Evolutionary conservation across 1,140 invertebrate species (phyloP).

Genomic region (Drosophila yakuba): DNA sequence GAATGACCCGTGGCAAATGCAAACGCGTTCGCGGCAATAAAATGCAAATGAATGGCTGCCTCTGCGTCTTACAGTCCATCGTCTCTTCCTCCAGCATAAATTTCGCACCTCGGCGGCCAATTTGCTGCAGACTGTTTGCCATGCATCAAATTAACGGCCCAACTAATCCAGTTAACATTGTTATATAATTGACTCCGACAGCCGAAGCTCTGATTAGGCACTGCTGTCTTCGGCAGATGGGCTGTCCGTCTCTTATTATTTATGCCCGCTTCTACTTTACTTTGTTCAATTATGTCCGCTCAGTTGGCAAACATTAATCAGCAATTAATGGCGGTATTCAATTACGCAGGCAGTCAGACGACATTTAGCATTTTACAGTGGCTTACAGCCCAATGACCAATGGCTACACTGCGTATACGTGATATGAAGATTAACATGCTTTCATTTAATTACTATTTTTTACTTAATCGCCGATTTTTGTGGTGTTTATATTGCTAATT

Average conservation of each 20-base stretch:
- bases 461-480: too few relatives aligned
- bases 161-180: constrained; percentile 76
- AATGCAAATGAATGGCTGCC: constrained; percentile 77
- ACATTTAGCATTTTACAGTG: constrained; percentile 69
- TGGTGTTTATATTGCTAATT: too few relatives aligned
- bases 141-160: constrained; percentile 72
- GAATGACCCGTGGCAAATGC: constrained; percentile 82
- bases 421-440: neutral
- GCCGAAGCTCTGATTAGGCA: constrained; percentile 30
- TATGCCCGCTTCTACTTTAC: constrained; percentile 50
- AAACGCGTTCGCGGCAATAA: constrained; percentile 59
- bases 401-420: neutral
- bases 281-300: constrained; percentile 55
- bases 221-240: constrained; percentile 20
- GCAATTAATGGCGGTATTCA: constrained; percentile 75
- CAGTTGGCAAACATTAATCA: constrained; percentile 54
- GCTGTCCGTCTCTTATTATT: constrained; percentile 32
- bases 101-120: constrained; percentile 71
- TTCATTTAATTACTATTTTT: neutral
- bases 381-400: neutral
- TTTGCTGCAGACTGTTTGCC: constrained; percentile 62
- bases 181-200: constrained; percentile 77
- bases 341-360: constrained; percentile 70
- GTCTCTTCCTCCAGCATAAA: constrained; percentile 27
- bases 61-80: constrained; percentile 8